These are phyloP conservation scores for Chrysolina americana DNA, from an alignment of 2,888 invertebrate species.

Conservation along the genomic window DNA sequence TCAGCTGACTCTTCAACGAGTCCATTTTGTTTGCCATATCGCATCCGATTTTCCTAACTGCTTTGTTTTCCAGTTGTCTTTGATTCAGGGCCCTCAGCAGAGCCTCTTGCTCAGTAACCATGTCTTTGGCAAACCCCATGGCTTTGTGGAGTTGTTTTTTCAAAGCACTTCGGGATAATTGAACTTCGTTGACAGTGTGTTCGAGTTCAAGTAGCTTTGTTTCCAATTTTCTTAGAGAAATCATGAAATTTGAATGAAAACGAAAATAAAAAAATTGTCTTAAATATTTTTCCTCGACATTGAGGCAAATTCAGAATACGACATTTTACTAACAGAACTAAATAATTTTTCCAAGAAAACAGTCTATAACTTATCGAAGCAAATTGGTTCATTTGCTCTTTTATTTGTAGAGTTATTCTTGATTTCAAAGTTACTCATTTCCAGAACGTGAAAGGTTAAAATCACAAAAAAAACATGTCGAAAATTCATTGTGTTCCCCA, in stretches of 20 bases:
- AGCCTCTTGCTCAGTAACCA: conserved; percentile 72
- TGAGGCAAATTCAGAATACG: too few species aligned
- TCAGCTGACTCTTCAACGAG: conserved; percentile 70
- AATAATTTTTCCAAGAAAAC: too few species aligned
- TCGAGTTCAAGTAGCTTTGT: conserved; percentile 70
- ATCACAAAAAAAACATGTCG: too few species aligned
- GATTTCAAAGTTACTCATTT: too few species aligned
- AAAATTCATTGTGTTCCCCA: not conserved
- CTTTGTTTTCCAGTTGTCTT: conserved; percentile 65
- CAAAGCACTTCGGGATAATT: conserved; percentile 71
- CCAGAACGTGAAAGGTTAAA: too few species aligned
- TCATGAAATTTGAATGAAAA: not conserved
- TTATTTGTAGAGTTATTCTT: too few species aligned
- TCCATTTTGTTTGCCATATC: conserved; percentile 71
- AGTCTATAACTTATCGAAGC: too few species aligned
- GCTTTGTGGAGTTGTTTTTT: conserved; percentile 72
- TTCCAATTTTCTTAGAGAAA: conserved; percentile 67
- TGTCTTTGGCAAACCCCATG: conserved; percentile 71
- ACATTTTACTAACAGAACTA: too few species aligned
- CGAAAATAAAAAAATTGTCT: too few species aligned
- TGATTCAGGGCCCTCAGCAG: conserved; percentile 68
- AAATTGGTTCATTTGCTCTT: too few species aligned
- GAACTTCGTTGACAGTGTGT: conserved; percentile 68
- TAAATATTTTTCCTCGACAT: too few species aligned
- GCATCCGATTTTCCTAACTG: conserved; percentile 69